Evolutionary conservation across 2,888 invertebrate genomes (phyloP).

Genomic region (Clitarchus hookeri): DNA sequence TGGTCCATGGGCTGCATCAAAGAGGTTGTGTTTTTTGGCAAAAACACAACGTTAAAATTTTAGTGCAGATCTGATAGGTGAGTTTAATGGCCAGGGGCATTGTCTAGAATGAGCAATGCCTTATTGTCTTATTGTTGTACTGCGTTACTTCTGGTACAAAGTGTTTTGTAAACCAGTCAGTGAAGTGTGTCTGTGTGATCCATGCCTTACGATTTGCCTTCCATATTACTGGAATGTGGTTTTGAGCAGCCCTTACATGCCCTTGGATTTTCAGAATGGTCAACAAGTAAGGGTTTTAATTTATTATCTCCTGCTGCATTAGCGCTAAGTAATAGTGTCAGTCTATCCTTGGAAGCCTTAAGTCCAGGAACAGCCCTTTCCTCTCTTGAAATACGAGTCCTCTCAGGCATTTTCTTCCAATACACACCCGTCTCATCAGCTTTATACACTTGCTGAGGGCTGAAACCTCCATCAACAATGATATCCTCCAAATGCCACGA

Average conservation of each 20-base stretch:
- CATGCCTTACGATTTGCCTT: slow-evolving; percentile 47
- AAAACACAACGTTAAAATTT: slow-evolving; percentile 42
- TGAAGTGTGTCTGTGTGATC: slow-evolving; percentile 29
- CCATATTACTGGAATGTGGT: slow-evolving; percentile 46
- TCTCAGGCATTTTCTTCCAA: slow-evolving; percentile 49
- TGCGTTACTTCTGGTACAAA: slow-evolving; percentile 45
- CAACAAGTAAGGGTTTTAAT: slow-evolving; percentile 48
- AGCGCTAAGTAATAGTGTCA: slow-evolving; percentile 47
- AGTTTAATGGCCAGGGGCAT: slow-evolving; percentile 46
- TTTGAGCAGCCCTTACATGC: slow-evolving; percentile 46
- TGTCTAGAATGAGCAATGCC: slow-evolving; percentile 48
- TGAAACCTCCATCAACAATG: neutral
- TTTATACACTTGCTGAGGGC: slow-evolving; percentile 38
- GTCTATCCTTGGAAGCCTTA: slow-evolving; percentile 48
- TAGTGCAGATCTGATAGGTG: slow-evolving; percentile 40
- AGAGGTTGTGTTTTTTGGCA: slow-evolving; percentile 47
- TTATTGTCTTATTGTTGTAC: slow-evolving; percentile 46
- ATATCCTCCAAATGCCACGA: neutral
- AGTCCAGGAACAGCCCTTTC: slow-evolving; percentile 48
- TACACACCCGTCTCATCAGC: slow-evolving; percentile 45
- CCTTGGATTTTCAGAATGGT: slow-evolving; percentile 45
- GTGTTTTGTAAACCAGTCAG: slow-evolving; percentile 40
- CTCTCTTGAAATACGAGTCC: slow-evolving; percentile 48
- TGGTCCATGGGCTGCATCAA: slow-evolving; percentile 48
- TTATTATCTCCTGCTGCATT: slow-evolving; percentile 48